Conservation (phyloP, 1,140 invertebrate genomes). For the Sarcophaga bullata region DNA sequence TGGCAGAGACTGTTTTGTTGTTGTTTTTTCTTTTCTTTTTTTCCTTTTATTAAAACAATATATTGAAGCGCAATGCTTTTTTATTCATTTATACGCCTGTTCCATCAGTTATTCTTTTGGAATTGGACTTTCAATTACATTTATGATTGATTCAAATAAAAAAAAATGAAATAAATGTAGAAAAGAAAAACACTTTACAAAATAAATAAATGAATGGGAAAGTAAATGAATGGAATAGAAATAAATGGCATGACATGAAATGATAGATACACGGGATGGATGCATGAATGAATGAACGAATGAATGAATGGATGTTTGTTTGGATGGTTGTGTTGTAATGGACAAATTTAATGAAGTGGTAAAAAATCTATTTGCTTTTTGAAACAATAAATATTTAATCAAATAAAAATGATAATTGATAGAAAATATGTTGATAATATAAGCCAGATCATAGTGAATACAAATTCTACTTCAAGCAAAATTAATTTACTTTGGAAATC, state of each 20-base stretch:
- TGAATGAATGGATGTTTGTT: neutral
- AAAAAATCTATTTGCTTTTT: constrained; percentile 7
- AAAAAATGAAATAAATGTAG: neutral
- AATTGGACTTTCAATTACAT: neutral
- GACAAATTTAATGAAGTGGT: constrained; percentile 17
- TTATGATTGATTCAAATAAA: neutral
- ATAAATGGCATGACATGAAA: too few species aligned
- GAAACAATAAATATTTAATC: neutral
- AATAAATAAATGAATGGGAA: neutral
- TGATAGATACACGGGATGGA: neutral
- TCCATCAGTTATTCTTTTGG: too few species aligned
- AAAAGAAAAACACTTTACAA: neutral
- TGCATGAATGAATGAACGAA: neutral
- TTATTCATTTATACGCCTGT: neutral
- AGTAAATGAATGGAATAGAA: too few species aligned
- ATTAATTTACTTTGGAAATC: too few species aligned
- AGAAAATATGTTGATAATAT: too few species aligned
- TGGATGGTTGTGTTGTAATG: neutral
- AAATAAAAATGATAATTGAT: neutral
- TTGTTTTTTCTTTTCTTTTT: neutral
- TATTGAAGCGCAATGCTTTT: neutral
- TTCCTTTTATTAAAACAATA: too few species aligned
- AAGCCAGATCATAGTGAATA: too few species aligned
- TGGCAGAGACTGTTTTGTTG: neutral
- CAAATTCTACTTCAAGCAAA: too few species aligned